phyloP scores from a whole-genome alignment of 2,888 invertebrate species.

The Agrochola macilenta region DNA sequence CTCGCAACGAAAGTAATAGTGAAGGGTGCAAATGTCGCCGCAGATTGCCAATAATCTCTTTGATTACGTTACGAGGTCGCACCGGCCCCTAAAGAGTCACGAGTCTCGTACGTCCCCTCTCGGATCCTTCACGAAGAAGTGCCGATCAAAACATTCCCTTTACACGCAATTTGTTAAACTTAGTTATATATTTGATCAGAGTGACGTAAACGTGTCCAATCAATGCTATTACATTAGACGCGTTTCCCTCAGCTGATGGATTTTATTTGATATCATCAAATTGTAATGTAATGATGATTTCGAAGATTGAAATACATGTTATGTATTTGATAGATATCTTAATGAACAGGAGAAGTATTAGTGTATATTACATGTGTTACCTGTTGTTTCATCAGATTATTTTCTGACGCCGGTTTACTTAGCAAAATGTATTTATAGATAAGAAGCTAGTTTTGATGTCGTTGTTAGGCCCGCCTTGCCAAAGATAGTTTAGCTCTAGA shows the following conservation, averaged over 20 bases:
- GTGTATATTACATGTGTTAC: too few species aligned
- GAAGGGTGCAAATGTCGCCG: slow-evolving; percentile 37
- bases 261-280: slow-evolving; percentile 28
- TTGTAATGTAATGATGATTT: slow-evolving; percentile 1
- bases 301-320: neutral
- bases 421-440: neutral
- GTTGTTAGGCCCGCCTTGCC: neutral
- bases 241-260: slow-evolving; percentile 2
- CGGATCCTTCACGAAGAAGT: slow-evolving; percentile 62
- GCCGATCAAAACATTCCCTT: slow-evolving; percentile 41
- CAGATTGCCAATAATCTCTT: slow-evolving; percentile 75
- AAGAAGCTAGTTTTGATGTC: neutral
- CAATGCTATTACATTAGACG: slow-evolving; percentile 39
- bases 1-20: neutral
- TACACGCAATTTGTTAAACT: slow-evolving; percentile 53
- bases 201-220: slow-evolving; percentile 57
- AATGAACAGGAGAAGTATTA: neutral
- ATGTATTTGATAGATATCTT: neutral
- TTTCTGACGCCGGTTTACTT: neutral
- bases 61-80: slow-evolving; percentile 64
- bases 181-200: slow-evolving; percentile 57
- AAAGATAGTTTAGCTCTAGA: neutral
- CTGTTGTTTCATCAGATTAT: neutral
- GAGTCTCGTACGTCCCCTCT: slow-evolving; percentile 9
- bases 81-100: slow-evolving; percentile 26